A percentile compares a stretch with the other conserved stretches of the same genome.
Conservation (phyloP, 2,113 vertebrate species). For the Pipa parva region DNA sequence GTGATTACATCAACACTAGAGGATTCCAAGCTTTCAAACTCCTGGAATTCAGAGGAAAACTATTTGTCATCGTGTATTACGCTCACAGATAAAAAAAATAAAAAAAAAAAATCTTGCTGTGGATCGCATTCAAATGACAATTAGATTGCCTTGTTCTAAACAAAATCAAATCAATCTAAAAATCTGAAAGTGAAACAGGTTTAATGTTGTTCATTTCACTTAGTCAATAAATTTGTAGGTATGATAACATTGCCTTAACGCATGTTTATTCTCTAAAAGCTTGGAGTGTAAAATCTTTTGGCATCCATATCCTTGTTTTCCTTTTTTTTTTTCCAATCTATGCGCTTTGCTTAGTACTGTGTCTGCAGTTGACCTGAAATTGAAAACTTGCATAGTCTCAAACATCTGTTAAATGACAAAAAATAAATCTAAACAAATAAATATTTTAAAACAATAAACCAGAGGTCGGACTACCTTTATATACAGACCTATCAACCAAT, state of each 20-base stretch:
- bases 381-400: background rate
- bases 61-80: constrained; percentile 42
- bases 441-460: too few species aligned
- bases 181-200: constrained; percentile 10
- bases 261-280: background rate
- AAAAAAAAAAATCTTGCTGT: constrained; percentile 12
- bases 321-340: background rate
- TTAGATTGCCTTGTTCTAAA: constrained; percentile 9
- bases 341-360: background rate
- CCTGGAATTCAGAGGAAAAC: constrained; percentile 39
- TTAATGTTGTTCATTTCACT: background rate
- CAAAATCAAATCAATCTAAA: background rate
- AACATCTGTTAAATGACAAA: too few species aligned
- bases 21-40: constrained; percentile 38
- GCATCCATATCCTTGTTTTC: background rate
- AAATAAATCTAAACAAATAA: too few species aligned
- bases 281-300: background rate
- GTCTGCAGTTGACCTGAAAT: background rate
- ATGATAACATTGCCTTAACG: background rate
- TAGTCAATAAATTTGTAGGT: background rate
- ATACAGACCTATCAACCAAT: too few species aligned
- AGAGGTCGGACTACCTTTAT: too few species aligned
- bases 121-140: constrained; percentile 31
- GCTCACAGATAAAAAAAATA: constrained; percentile 23
- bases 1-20: constrained; percentile 37